Evolutionary conservation across 2,113 vertebrate species (phyloP).

Genomic region (Prochilodus magdalenae): DNA sequence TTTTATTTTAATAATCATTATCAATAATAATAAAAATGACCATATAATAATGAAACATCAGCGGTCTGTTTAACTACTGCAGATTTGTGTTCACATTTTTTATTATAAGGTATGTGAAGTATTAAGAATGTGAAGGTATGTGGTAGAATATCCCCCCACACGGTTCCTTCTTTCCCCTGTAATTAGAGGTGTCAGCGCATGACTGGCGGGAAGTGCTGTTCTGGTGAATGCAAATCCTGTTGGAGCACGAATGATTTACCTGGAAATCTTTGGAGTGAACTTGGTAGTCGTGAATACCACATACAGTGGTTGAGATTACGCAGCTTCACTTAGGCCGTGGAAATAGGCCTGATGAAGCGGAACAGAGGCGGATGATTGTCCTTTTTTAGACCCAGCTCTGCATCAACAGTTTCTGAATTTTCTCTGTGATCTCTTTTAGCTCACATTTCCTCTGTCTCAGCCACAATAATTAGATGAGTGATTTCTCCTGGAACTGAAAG

Average conservation of each 20-base stretch:
- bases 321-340: background rate
- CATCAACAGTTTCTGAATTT: conserved; percentile 59
- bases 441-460: conserved; percentile 59
- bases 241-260: conserved; percentile 51
- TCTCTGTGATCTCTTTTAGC: conserved; percentile 57
- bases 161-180: background rate
- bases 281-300: background rate
- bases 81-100: no score
- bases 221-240: conserved; percentile 28
- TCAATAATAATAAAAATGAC: no score
- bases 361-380: background rate
- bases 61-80: no score
- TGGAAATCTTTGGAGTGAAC: background rate
- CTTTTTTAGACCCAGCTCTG: background rate
- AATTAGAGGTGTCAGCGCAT: conserved; percentile 30
- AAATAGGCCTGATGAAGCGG: background rate
- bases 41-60: no score
- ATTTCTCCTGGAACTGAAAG: conserved; percentile 61
- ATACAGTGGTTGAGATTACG: background rate
- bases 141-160: no score
- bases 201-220: conserved; percentile 41
- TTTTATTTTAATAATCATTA: no score
- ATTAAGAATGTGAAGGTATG: no score
- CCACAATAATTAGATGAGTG: conserved; percentile 70
- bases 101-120: no score